Evolutionary conservation across 2,113 vertebrate genomes (phyloP).

Genomic region (Laticauda laticaudata): DNA sequence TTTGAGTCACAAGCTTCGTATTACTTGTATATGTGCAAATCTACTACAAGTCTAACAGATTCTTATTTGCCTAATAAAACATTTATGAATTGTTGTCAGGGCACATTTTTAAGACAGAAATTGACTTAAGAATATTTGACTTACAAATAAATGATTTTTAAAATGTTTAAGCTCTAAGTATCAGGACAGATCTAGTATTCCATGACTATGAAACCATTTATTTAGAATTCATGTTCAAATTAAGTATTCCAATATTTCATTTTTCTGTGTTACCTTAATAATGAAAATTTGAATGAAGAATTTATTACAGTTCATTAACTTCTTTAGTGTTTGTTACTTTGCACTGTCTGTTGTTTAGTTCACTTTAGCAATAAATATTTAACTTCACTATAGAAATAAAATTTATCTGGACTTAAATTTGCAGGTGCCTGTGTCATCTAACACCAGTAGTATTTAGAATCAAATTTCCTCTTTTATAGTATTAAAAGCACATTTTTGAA

Average conservation of each 20-base stretch:
- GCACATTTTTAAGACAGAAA: background rate
- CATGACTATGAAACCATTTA: slow-evolving; percentile 30
- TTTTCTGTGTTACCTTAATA: slow-evolving; percentile 36
- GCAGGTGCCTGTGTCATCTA: slow-evolving; percentile 23
- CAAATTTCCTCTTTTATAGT: slow-evolving; percentile 17
- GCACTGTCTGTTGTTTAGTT: slow-evolving; percentile 51
- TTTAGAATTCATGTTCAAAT: slow-evolving; percentile 33
- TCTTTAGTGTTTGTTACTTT: slow-evolving; percentile 52
- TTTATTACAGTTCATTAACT: slow-evolving; percentile 52
- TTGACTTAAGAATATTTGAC: background rate
- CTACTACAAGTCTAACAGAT: background rate
- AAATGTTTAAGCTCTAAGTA: slow-evolving; percentile 44
- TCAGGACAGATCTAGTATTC: slow-evolving; percentile 25
- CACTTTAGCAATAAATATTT: slow-evolving; percentile 60
- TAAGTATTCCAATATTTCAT: slow-evolving; percentile 15
- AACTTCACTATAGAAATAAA: slow-evolving; percentile 45
- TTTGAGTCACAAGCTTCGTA: background rate
- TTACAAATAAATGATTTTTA: background rate
- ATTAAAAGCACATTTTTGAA: slow-evolving; percentile 32
- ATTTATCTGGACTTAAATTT: slow-evolving; percentile 47
- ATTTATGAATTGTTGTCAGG: slow-evolving; percentile 12
- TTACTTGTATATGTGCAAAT: background rate
- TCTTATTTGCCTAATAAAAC: background rate
- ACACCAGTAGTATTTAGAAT: slow-evolving; percentile 15
- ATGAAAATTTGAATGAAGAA: slow-evolving; percentile 30